Evolutionary conservation across 2,888 invertebrate genomes (phyloP).

Genomic region (Onthophagus sagittarius): DNA sequence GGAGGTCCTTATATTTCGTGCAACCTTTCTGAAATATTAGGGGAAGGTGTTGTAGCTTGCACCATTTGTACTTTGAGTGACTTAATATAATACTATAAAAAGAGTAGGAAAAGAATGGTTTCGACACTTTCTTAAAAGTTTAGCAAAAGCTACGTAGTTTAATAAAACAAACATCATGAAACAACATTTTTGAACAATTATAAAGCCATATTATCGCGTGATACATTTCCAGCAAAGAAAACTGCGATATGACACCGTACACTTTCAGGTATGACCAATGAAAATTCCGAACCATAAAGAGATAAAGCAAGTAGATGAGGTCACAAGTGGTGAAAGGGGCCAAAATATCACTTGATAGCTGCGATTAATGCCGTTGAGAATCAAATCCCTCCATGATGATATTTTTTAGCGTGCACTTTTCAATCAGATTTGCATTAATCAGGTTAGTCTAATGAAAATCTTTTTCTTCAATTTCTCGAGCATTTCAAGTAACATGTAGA

Average conservation of each 20-base stretch:
- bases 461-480: conserved; percentile 28
- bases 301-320: conserved; percentile 38
- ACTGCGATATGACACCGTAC: conserved; percentile 40
- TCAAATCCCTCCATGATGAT: no score
- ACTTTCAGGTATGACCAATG: conserved; percentile 35
- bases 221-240: conserved; percentile 20
- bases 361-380: no score
- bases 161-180: conserved; percentile 30
- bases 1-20: no score
- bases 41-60: no score
- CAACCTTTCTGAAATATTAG: no score
- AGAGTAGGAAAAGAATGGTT: no score
- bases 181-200: conserved; percentile 34
- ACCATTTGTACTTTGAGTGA: no score
- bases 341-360: conserved; percentile 34
- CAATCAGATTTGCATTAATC: no score
- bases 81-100: no score
- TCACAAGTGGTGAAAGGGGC: conserved; percentile 42
- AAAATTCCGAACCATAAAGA: conserved; percentile 40
- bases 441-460: conserved; percentile 36
- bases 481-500: conserved; percentile 21
- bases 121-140: no score
- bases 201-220: conserved; percentile 20
- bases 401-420: no score
- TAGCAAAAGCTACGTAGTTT: conserved; percentile 29